Percentiles rank a stretch among this genome's conserved stretches.
Evolutionary conservation across 2,113 vertebrate genomes (phyloP).

Genomic region (Platichthys stellatus): DNA sequence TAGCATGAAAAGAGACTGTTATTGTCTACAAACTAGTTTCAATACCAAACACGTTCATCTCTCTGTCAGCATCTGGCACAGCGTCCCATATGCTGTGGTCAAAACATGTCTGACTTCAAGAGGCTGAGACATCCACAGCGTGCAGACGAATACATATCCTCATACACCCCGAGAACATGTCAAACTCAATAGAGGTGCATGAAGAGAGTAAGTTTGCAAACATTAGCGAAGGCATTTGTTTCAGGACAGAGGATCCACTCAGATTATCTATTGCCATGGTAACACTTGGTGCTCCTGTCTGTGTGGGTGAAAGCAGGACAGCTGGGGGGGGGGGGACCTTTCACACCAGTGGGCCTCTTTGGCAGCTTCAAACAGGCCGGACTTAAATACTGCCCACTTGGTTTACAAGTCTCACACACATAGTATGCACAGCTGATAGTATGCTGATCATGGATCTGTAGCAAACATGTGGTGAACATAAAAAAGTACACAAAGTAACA

Average conservation of each 20-base stretch:
- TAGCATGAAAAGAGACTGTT: slow-evolving; percentile 29
- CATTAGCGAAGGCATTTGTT: slow-evolving; percentile 1
- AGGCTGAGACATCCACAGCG: neutral
- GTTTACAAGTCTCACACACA: neutral
- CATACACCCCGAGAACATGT: neutral
- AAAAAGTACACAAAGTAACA: too few species aligned
- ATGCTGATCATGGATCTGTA: too few species aligned
- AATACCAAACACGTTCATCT: slow-evolving; percentile 26
- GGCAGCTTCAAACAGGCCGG: slow-evolving; percentile 32
- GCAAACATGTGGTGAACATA: too few species aligned
- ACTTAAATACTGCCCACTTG: slow-evolving; percentile 7
- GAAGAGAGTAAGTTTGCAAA: slow-evolving; percentile 1
- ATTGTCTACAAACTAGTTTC: slow-evolving; percentile 20
- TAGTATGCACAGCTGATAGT: neutral
- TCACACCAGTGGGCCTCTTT: slow-evolving; percentile 4
- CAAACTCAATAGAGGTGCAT: neutral
- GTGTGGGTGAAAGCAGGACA: slow-evolving; percentile 53
- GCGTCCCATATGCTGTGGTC: neutral
- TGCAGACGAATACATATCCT: neutral
- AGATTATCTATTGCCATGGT: slow-evolving; percentile 40
- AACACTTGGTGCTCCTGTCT: slow-evolving; percentile 17
- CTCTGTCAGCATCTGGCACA: slow-evolving; percentile 10
- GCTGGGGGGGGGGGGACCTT: slow-evolving; percentile 8
- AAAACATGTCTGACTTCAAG: slow-evolving; percentile 17
- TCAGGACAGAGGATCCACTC: slow-evolving; percentile 15